Conservation (phyloP, 2,888 invertebrate genomes). For the Agapetus fuscipes region DNA sequence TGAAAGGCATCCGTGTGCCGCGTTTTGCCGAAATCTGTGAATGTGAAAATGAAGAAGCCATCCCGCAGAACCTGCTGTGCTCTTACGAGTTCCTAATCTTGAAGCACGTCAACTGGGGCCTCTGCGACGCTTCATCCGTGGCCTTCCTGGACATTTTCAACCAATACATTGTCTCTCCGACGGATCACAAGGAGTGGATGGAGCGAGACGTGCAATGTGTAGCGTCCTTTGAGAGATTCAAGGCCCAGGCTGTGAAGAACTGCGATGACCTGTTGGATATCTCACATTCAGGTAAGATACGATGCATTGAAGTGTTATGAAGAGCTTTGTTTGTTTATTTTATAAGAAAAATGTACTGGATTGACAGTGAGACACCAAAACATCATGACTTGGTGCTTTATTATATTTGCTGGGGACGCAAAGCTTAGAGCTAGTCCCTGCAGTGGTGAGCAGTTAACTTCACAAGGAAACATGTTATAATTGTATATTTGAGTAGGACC, state of each 20-base stretch:
- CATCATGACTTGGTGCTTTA: too few species aligned
- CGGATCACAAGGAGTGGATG: constrained; percentile 13
- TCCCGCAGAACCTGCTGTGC: constrained; percentile 8
- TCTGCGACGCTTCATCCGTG: constrained; percentile 13
- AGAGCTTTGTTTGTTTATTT: background rate
- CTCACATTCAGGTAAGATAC: constrained; percentile 15
- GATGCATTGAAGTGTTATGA: too few species aligned
- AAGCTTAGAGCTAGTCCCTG: too few species aligned
- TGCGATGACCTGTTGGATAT: constrained; percentile 10
- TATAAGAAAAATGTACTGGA: background rate
- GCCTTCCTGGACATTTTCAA: constrained; percentile 17
- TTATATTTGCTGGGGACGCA: too few species aligned
- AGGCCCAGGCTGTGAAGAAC: constrained; percentile 4
- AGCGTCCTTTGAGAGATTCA: constrained; percentile 6
- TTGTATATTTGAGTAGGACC: too few species aligned
- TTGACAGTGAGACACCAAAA: too few species aligned
- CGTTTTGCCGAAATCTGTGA: constrained; percentile 14
- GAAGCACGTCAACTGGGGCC: constrained; percentile 16
- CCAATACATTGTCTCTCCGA: constrained; percentile 3
- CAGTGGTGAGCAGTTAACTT: too few species aligned
- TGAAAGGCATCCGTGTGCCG: constrained; percentile 12
- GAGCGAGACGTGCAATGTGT: background rate
- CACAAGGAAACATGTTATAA: too few species aligned
- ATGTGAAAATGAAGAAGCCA: constrained; percentile 4
- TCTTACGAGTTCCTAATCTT: constrained; percentile 13